Conservation (phyloP, 2,113 vertebrate genomes). For the Myotis yumanensis region DNA sequence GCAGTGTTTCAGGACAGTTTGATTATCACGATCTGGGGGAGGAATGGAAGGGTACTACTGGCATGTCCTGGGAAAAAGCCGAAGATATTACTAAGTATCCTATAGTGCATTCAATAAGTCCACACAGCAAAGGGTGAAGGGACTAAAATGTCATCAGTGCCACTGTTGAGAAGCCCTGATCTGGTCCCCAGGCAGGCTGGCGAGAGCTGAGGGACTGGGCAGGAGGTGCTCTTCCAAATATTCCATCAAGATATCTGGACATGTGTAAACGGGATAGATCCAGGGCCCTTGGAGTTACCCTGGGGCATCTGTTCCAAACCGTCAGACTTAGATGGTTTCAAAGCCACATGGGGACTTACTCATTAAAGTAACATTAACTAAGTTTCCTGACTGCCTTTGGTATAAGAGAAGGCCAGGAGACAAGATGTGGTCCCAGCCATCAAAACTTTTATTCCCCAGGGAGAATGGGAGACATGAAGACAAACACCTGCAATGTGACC, state of each 20-base stretch:
- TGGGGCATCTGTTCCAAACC: background rate
- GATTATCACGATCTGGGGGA: background rate
- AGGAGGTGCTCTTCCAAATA: background rate
- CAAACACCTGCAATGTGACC: background rate
- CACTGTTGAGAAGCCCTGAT: background rate
- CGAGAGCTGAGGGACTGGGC: background rate
- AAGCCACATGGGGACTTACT: background rate
- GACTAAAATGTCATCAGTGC: background rate
- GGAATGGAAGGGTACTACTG: background rate
- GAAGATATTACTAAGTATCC: background rate
- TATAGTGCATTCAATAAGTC: background rate
- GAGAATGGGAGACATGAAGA: background rate
- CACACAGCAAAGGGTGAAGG: background rate
- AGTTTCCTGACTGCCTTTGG: background rate
- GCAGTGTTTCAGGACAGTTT: background rate
- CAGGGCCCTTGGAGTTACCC: background rate
- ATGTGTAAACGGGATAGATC: background rate
- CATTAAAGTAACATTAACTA: slow-evolving; percentile 30
- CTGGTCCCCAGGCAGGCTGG: background rate
- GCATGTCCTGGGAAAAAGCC: background rate
- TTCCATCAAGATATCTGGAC: background rate
- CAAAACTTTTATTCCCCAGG: background rate
- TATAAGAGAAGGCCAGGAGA: background rate
- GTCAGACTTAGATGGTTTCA: background rate
- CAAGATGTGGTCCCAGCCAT: background rate